phyloP scores from a whole-genome alignment of 2,888 invertebrate species.

The Antitype chi region DNA sequence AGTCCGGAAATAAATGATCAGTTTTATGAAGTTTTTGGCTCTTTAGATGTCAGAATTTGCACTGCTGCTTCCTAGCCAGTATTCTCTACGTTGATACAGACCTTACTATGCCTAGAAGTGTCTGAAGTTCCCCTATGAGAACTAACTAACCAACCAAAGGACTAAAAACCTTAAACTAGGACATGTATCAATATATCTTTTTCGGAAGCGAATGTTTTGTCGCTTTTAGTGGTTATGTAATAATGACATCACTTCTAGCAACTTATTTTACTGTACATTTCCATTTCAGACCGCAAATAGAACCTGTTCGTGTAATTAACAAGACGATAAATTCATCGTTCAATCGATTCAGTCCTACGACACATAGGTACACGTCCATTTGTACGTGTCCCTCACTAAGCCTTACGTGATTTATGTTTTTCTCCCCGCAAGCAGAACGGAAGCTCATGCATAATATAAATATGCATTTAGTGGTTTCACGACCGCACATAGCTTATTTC shows the following conservation, averaged over 20 bases:
- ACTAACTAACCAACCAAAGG: neutral
- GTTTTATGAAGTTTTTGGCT: neutral
- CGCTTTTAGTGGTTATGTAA: too few species aligned
- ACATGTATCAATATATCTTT: neutral
- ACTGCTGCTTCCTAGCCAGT: neutral
- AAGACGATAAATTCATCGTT: conserved; percentile 29
- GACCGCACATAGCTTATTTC: conserved; percentile 51
- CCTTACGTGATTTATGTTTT: conserved; percentile 50
- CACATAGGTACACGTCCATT: conserved; percentile 15
- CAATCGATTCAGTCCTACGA: conserved; percentile 13
- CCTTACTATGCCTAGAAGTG: neutral
- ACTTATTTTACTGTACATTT: neutral
- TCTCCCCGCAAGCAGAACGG: conserved; percentile 43
- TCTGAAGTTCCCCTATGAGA: neutral
- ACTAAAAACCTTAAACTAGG: neutral
- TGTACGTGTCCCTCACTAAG: conserved; percentile 38
- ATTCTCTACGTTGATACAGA: neutral
- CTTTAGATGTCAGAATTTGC: neutral
- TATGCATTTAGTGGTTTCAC: conserved; percentile 56
- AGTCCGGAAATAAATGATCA: neutral
- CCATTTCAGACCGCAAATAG: conserved; percentile 16
- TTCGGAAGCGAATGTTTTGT: neutral
- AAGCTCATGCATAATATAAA: conserved; percentile 58
- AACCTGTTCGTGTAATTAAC: conserved; percentile 8
- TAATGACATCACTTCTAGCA: neutral